Base-by-base conservation (phyloP, 2,797 vertebrate genomes). In the Propithecus deckenii region DNA sequence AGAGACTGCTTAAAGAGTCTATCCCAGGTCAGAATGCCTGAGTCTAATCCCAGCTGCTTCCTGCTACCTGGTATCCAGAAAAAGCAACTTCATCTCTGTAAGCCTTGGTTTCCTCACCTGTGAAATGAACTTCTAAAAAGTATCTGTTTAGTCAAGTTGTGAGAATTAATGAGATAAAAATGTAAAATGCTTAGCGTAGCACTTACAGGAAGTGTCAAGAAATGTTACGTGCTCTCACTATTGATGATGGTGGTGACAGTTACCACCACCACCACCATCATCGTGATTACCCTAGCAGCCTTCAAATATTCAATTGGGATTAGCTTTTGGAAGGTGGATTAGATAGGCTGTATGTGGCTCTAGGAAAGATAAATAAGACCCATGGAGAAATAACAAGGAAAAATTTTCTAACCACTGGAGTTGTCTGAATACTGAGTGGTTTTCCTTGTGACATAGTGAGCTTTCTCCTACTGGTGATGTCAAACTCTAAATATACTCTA, bases 21-120 rank as follows among this genome's bases (percentile, higher is more conserved):
- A 55, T 10, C 12, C 9, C 12, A 0, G 0, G 8, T 32, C 38
- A 28, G 1, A 32, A 0, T 48, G 63, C 30, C 13, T 1, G 7
- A 5, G 43, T 35, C 17, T 46, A 32, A 61, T 10, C 11, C 23
- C 38, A 13, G 48, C 18, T 74, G 71, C 28, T 72, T 85, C 75
- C 35, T 57, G 75, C 65, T 72, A 7, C 11, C 52, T 74, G 22
- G 8, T 41, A 48, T 22, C 17, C 32, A 38, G 18, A 32, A 3
- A n/a, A 52, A 79, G 69, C 23, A 35, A 28, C 23, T 32, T 55
- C 9, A 25, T 43, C 50, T 78, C 41, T 59, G 30, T 32, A 46
- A 69, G 28, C 2, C 48, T 67, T 48, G 2, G 22, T 65, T 43
- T 92, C 78, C 43, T 65, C 41, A 32, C 52, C 11, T 81, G 46